Evolutionary conservation across 1,140 invertebrate species (phyloP).

Genomic region (Drosophila watanabei): DNA sequence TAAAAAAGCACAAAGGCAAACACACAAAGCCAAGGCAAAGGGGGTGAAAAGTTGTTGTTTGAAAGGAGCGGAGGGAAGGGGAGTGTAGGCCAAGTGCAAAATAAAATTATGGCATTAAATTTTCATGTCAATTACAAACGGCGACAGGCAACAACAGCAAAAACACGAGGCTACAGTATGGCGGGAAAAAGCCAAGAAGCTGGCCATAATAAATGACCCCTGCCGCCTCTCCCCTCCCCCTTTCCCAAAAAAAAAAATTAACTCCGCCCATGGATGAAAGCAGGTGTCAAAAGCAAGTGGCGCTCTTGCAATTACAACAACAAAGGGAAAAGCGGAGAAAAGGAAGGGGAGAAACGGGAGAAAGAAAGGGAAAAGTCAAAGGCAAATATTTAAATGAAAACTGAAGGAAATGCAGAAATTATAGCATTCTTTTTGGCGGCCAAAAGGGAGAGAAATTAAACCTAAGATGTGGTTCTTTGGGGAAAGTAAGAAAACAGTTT

Average conservation of each 20-base stretch:
- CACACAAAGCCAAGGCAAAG: conserved; percentile 12
- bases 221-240: background rate
- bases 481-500: background rate
- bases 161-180: background rate
- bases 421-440: conserved; percentile 31
- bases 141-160: conserved; percentile 39
- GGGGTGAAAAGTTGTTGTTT: background rate
- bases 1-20: conserved; percentile 48
- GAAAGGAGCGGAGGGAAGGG: background rate
- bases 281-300: conserved; percentile 59
- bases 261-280: conserved; percentile 18
- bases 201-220: conserved; percentile 57
- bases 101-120: conserved; percentile 67
- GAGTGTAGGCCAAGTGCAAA: conserved; percentile 57
- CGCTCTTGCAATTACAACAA: conserved; percentile 56
- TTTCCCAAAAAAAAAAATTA: background rate
- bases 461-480: background rate
- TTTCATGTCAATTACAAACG: conserved; percentile 68
- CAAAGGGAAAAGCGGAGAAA: background rate
- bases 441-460: conserved; percentile 3
- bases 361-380: background rate
- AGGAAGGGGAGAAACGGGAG: background rate
- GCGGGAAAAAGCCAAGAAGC: conserved; percentile 32
- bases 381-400: conserved; percentile 36
- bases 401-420: conserved; percentile 23